Evolutionary conservation across 2,888 invertebrate genomes (phyloP).

Genomic region (Pyrrhia umbra): DNA sequence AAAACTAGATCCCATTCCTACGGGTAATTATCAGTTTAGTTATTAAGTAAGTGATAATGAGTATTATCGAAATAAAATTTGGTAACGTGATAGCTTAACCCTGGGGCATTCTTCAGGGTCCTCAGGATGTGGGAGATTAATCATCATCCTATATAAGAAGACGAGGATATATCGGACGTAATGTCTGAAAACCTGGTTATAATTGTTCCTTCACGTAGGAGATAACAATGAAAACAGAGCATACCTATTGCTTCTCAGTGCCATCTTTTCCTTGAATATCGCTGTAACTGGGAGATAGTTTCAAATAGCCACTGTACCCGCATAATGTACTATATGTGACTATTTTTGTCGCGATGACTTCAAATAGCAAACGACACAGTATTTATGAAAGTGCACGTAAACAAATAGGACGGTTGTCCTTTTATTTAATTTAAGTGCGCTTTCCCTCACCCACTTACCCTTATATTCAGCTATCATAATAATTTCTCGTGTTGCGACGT

Average conservation of each 20-base stretch:
- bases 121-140: no score
- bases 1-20: conserved; percentile 73
- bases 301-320: conserved; percentile 11
- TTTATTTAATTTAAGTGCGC: conserved; percentile 70
- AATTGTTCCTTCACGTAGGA: neutral
- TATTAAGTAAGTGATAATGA: no score
- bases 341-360: conserved; percentile 40
- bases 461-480: conserved; percentile 67
- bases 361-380: conserved; percentile 62
- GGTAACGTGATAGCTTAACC: no score
- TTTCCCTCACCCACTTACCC: conserved; percentile 82
- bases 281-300: conserved; percentile 1
- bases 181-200: no score
- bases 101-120: no score
- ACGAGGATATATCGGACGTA: no score
- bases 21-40: conserved; percentile 57
- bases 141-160: no score
- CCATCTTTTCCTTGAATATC: conserved; percentile 3
- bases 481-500: conserved; percentile 58
- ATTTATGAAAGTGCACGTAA: conserved; percentile 70
- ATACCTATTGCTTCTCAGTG: neutral
- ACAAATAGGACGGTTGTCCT: conserved; percentile 71
- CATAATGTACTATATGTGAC: conserved; percentile 24
- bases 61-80: no score
- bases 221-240: neutral